A percentile compares a stretch with the other conserved stretches of the same genome.
phyloP scores from a whole-genome alignment of 1,140 invertebrate species.

The Zaprionus vittiger region DNA sequence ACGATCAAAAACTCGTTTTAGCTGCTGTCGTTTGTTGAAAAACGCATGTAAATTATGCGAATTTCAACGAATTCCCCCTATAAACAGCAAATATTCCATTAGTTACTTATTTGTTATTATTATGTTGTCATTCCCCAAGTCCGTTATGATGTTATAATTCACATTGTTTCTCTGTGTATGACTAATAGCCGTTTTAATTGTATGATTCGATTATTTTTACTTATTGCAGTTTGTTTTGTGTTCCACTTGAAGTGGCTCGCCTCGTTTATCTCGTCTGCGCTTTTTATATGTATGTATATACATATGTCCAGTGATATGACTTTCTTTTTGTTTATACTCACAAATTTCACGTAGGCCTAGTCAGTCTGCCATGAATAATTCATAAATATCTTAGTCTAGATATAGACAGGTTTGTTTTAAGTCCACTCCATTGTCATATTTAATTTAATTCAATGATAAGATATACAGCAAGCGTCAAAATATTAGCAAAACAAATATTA shows the following conservation, averaged over 20 bases:
- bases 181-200: conserved; percentile 60
- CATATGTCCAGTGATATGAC: conserved; percentile 7
- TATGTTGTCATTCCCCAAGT: conserved; percentile 31
- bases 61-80: conserved; percentile 27
- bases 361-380: conserved; percentile 11
- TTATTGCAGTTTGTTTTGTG: conserved; percentile 21
- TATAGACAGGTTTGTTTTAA: conserved; percentile 7
- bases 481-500: conserved; percentile 15
- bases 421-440: background rate
- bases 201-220: conserved; percentile 17
- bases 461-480: conserved; percentile 25
- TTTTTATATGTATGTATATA: background rate
- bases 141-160: conserved; percentile 19
- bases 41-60: conserved; percentile 34
- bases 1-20: conserved; percentile 35
- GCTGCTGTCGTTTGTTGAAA: background rate
- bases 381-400: conserved; percentile 5
- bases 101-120: conserved; percentile 11
- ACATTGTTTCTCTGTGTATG: conserved; percentile 33
- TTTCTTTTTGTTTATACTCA: conserved; percentile 23
- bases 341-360: conserved; percentile 15
- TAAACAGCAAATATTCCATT: conserved; percentile 20
- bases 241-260: conserved; percentile 21
- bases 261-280: conserved; percentile 45
- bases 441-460: conserved; percentile 39